Percentiles rank a stretch among this genome's conserved stretches.
Conservation (phyloP, 2,113 vertebrate genomes). For the western clawed frog (Xenopus tropicalis) region UCB_Xtro_10.0 CM004446.2:55802501-55803000, state of each 20-base stretch:
- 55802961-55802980: too few relatives aligned
- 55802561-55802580: conserved; percentile 6
- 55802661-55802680: conserved; percentile 6
- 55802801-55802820: conserved; percentile 6
- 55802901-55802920: too few relatives aligned
- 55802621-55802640: conserved; percentile 21
- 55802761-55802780: conserved; percentile 21
- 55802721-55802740: conserved; percentile 20
- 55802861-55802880: background rate
- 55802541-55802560: background rate
- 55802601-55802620: conserved; percentile 1
- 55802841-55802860: background rate
- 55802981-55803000: too few relatives aligned
- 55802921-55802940: background rate
- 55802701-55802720: conserved; percentile 18
- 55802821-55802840: background rate
- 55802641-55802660: conserved; percentile 14
- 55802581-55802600: background rate
- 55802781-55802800: conserved; percentile 5
- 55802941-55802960: too few relatives aligned
- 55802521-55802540: background rate
- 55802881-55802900: too few relatives aligned
- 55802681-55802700: background rate
- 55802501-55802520: background rate
- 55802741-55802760: conserved; percentile 19